Percentiles rank a stretch among this genome's conserved stretches.
Evolutionary conservation across 2,113 vertebrate species (phyloP).

Genomic region (Columba livia): DNA sequence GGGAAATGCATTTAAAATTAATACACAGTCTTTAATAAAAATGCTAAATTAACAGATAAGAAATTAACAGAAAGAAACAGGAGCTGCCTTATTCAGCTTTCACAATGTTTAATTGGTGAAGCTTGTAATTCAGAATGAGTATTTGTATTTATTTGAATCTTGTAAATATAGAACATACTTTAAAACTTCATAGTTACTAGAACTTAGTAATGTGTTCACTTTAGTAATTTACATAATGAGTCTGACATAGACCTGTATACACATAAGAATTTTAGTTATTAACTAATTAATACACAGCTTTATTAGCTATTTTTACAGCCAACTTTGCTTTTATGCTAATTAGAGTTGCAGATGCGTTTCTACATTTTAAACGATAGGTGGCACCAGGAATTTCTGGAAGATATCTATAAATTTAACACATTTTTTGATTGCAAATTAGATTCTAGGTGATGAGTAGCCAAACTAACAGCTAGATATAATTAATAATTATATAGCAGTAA

Average conservation of each 20-base stretch:
- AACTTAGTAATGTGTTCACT: neutral
- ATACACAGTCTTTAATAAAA: neutral
- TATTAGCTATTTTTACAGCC: neutral
- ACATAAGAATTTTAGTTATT: neutral
- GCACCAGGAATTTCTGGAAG: conserved; percentile 39
- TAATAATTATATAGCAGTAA: neutral
- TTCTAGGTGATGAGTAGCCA: neutral
- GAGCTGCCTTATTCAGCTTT: neutral
- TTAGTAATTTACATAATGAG: neutral
- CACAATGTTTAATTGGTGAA: neutral
- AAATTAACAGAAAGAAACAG: neutral
- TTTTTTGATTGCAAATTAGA: neutral
- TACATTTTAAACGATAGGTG: conserved; percentile 26
- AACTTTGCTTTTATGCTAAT: neutral
- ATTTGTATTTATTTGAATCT: neutral
- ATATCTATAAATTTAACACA: neutral
- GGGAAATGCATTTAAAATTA: neutral
- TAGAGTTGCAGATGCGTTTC: neutral
- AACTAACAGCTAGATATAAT: neutral
- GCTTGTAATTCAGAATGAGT: neutral
- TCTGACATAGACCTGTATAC: accelerated
- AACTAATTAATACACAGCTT: neutral
- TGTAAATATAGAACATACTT: neutral
- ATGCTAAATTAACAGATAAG: neutral
- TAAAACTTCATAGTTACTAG: neutral